phyloP scores from a whole-genome alignment of 2,888 invertebrate species.

The Lasioglossum morio region DNA sequence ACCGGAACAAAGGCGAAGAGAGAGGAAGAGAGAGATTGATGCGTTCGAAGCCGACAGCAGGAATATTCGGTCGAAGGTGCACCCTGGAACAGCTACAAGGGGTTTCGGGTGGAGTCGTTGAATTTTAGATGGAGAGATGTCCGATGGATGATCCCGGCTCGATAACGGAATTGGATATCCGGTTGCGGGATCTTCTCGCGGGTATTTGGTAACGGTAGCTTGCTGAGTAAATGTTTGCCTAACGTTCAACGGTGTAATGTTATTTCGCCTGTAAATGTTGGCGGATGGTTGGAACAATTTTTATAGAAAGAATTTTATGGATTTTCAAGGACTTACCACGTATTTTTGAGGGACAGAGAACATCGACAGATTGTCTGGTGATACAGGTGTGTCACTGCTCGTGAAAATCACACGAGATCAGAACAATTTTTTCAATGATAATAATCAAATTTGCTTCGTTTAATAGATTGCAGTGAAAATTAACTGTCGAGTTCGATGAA shows the following conservation, averaged over 20 bases:
- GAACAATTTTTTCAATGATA: no score
- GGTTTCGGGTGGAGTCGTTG: neutral
- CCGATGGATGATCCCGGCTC: neutral
- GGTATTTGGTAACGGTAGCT: neutral
- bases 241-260: neutral
- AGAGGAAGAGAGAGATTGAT: slow-evolving; percentile 28
- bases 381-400: no score
- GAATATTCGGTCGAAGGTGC: slow-evolving; percentile 29
- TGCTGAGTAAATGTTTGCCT: neutral
- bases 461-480: no score
- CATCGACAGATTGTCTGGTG: no score
- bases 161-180: slow-evolving; percentile 28
- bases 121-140: slow-evolving; percentile 28
- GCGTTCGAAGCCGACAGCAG: slow-evolving; percentile 3
- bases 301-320: neutral
- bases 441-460: no score
- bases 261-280: neutral
- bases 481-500: no score
- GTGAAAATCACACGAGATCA: no score
- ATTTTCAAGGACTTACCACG: no score
- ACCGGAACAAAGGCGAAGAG: slow-evolving; percentile 1
- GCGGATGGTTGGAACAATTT: neutral
- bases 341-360: no score
- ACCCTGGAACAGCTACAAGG: neutral
- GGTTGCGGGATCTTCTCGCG: neutral